Evolutionary conservation across 2,797 vertebrate species (phyloP).

Genomic region (Loris lydekkerianus): DNA sequence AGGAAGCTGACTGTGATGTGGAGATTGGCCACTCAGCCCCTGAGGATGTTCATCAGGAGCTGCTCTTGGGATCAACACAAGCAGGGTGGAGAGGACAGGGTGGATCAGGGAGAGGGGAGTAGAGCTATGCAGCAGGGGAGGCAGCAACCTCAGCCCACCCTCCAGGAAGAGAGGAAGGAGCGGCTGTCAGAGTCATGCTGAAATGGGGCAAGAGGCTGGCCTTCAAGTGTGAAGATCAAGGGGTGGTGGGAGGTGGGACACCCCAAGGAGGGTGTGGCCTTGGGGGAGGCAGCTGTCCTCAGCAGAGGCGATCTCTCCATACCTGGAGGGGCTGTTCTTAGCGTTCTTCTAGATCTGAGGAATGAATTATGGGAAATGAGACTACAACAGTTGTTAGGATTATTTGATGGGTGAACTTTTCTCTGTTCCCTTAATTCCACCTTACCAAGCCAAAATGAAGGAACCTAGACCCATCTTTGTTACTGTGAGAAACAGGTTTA

Average conservation of each 20-base stretch:
- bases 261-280: too few species aligned
- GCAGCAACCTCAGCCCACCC: neutral
- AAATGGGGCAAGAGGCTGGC: neutral
- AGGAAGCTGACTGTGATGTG: neutral
- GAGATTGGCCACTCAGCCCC: neutral
- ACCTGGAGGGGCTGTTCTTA: neutral
- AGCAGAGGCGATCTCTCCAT: neutral
- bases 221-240: neutral
- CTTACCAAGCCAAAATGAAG: neutral
- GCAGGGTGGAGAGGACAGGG: neutral
- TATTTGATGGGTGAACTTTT: neutral
- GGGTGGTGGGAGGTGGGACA: rapidly evolving
- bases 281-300: too few species aligned
- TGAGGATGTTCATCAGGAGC: rapidly evolving
- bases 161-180: neutral
- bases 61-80: neutral
- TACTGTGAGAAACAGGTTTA: neutral
- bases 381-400: rapidly evolving
- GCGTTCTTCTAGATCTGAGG: neutral
- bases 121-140: neutral
- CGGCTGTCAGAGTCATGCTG: neutral
- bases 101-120: neutral
- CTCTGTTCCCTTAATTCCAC: neutral
- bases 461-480: too few species aligned
- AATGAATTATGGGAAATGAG: neutral